These are phyloP conservation scores for Musca vetustissima DNA, from an alignment of 1,140 invertebrate genomes.

Conservation along the genomic window DNA sequence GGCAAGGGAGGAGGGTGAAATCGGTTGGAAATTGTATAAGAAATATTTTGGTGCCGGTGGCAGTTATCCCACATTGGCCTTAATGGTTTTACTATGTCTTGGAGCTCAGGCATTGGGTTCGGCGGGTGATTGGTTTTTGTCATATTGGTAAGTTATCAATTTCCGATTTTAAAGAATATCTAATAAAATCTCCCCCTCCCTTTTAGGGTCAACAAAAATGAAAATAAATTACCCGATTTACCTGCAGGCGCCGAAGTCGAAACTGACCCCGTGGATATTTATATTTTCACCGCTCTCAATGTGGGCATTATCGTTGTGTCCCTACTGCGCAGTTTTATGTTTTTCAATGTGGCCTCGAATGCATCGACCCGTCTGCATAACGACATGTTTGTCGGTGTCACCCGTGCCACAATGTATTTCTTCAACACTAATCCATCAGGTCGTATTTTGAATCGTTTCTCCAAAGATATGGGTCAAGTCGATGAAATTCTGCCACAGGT, in stretches of 20 bases:
- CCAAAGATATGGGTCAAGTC: slow-evolving; percentile 79
- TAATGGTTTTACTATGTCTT: slow-evolving; percentile 57
- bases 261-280: slow-evolving; percentile 42
- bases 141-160: slow-evolving; percentile 62
- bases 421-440: slow-evolving; percentile 85
- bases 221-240: slow-evolving; percentile 25
- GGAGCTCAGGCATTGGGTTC: slow-evolving; percentile 66
- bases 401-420: slow-evolving; percentile 81
- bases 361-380: slow-evolving; percentile 63
- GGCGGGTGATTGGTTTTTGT: slow-evolving; percentile 67
- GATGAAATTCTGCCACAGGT: slow-evolving; percentile 79
- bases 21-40: slow-evolving; percentile 62
- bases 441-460: slow-evolving; percentile 80
- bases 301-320: slow-evolving; percentile 63
- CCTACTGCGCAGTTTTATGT: slow-evolving; percentile 62
- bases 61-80: slow-evolving; percentile 56
- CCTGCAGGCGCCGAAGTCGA: background rate
- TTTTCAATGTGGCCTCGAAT: slow-evolving; percentile 58
- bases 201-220: slow-evolving; percentile 46
- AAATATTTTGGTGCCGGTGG: slow-evolving; percentile 64
- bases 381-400: slow-evolving; percentile 77
- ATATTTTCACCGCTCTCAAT: slow-evolving; percentile 62
- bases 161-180: background rate
- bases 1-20: slow-evolving; percentile 59
- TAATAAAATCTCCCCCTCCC: too few species aligned